phyloP scores from a whole-genome alignment of 2,797 vertebrate species.

The Selene dorsalis region DNA sequence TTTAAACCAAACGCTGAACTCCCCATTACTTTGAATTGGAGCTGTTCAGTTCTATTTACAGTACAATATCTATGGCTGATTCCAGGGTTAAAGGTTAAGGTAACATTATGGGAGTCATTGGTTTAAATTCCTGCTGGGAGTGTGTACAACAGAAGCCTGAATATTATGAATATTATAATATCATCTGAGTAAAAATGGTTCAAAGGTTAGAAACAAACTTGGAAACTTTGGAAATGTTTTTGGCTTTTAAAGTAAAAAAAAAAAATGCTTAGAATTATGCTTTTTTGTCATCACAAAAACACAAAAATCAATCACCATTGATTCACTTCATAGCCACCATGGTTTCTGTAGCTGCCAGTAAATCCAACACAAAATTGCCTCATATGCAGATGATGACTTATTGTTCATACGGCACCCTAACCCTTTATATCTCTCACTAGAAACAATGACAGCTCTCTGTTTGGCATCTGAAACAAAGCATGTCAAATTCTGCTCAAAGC shows the following conservation, averaged over 20 bases:
- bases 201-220: conserved; percentile 10
- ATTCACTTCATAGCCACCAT: not conserved
- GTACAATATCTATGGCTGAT: not conserved
- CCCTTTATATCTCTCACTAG: no score
- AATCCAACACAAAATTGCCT: not conserved
- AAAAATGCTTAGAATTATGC: not conserved
- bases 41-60: conserved; percentile 36
- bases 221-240: not conserved
- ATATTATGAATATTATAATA: not conserved
- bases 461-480: no score
- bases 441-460: no score
- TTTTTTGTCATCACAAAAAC: not conserved
- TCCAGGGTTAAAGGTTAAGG: conserved; percentile 13
- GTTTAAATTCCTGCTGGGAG: conserved; percentile 18
- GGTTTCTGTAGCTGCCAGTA: not conserved
- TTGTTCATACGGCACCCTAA: no score
- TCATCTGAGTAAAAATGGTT: not conserved
- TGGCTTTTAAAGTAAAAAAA: not conserved
- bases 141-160: not conserved
- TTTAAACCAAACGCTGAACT: conserved; percentile 9
- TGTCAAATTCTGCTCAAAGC: no score
- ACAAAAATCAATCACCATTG: not conserved
- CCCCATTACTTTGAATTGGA: conserved; percentile 18
- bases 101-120: not conserved
- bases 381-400: not conserved